Evolutionary conservation across 2,113 vertebrate genomes (phyloP).

Genomic region (Condylura cristata): DNA sequence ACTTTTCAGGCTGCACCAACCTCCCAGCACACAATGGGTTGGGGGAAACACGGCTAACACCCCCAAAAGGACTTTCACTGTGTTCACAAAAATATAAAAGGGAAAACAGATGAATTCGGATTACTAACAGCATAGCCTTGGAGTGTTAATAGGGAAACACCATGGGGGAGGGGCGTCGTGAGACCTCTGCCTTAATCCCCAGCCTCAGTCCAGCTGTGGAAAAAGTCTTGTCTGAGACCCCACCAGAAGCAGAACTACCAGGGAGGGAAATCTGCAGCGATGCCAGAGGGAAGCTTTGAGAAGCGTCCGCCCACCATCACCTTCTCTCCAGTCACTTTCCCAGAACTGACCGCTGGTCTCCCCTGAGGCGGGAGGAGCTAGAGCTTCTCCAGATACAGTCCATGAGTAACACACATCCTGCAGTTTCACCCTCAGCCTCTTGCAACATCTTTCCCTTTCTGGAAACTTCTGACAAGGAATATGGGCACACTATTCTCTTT

Average conservation of each 20-base stretch:
- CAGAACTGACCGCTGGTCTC: background rate
- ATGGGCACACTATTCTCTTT: background rate
- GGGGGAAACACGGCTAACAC: background rate
- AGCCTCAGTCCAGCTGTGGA: background rate
- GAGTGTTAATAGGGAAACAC: background rate
- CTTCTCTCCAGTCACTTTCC: background rate
- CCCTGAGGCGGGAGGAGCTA: background rate
- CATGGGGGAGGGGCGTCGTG: background rate
- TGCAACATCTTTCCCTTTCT: background rate
- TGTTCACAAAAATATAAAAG: background rate
- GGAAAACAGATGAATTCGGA: background rate
- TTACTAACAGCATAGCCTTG: background rate
- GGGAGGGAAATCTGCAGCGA: background rate
- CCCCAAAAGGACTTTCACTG: background rate
- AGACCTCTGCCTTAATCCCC: background rate
- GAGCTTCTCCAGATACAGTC: background rate
- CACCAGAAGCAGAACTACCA: background rate
- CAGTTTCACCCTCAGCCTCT: background rate
- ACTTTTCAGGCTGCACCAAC: background rate
- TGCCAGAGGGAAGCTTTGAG: background rate
- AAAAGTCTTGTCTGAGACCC: background rate
- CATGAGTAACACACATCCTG: background rate
- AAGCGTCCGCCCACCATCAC: background rate
- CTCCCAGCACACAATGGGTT: background rate
- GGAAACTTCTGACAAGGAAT: background rate